Conservation (phyloP, 2,113 vertebrate genomes). For the Callospermophilus lateralis region DNA sequence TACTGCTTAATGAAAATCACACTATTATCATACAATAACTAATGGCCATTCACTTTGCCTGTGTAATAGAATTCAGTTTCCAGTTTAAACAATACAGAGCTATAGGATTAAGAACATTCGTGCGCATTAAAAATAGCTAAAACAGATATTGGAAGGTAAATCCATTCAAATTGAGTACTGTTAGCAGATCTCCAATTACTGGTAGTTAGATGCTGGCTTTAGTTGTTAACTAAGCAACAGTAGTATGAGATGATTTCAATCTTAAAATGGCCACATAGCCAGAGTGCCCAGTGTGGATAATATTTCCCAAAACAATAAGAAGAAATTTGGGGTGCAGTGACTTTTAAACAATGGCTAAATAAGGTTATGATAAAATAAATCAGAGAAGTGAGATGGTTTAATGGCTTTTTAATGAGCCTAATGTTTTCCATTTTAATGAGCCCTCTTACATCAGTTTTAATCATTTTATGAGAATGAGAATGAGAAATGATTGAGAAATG, state of each 20-base stretch:
- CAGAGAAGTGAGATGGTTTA: slow-evolving; percentile 93
- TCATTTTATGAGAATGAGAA: slow-evolving; percentile 94
- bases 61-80: slow-evolving; percentile 34
- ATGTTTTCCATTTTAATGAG: slow-evolving; percentile 98
- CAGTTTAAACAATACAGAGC: slow-evolving; percentile 21
- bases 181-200: slow-evolving; percentile 1
- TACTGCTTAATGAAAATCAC: not conserved
- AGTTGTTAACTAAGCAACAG: not conserved
- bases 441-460: slow-evolving; percentile 95
- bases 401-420: slow-evolving; percentile 98
- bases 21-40: not conserved
- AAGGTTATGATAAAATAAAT: slow-evolving; percentile 92
- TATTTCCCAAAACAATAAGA: slow-evolving; percentile 65
- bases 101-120: slow-evolving; percentile 27
- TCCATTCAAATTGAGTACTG: not conserved
- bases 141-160: slow-evolving; percentile 66
- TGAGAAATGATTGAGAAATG: slow-evolving; percentile 95
- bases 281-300: not conserved
- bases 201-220: slow-evolving; percentile 7
- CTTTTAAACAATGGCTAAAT: slow-evolving; percentile 85
- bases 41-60: not conserved
- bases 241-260: slow-evolving; percentile 13
- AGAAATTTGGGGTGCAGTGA: slow-evolving; percentile 75
- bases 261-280: not conserved
- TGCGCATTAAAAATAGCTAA: slow-evolving; percentile 48